phyloP scores from a whole-genome alignment of 2,888 invertebrate genomes.

The Drosophila paucipuncta region DNA sequence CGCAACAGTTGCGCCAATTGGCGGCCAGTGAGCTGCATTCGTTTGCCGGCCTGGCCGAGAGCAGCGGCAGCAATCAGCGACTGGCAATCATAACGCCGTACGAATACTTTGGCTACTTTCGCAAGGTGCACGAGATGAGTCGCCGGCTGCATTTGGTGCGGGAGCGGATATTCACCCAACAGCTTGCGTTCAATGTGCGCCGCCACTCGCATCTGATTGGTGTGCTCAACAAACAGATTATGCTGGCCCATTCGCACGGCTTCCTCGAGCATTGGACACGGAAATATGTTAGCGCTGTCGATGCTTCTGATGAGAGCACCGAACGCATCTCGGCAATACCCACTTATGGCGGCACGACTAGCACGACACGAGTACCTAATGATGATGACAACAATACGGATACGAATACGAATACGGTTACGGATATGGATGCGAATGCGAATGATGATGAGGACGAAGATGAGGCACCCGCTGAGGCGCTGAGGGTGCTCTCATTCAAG shows the following conservation, averaged over 20 bases:
- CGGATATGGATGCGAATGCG: neutral
- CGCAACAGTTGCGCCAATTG: conserved; percentile 48
- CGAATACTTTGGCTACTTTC: conserved; percentile 78
- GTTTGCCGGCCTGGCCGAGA: conserved; percentile 55
- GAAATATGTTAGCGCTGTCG: conserved; percentile 63
- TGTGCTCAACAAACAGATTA: conserved; percentile 64
- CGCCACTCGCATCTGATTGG: conserved; percentile 70
- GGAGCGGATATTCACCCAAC: conserved; percentile 74
- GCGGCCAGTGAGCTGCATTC: conserved; percentile 64
- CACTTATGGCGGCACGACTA: neutral
- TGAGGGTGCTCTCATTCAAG: conserved; percentile 58
- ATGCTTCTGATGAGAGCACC: conserved; percentile 59
- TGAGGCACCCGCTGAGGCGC: conserved; percentile 12
- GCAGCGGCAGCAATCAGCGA: conserved; percentile 45
- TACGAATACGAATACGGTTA: neutral
- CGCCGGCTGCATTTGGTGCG: conserved; percentile 69
- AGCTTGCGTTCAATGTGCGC: conserved; percentile 72
- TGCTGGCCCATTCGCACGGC: conserved; percentile 61
- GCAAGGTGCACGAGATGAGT: conserved; percentile 59
- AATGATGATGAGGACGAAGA: conserved; percentile 2
- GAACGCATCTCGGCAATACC: conserved; percentile 39
- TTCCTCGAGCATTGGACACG: conserved; percentile 69
- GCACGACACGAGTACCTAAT: conserved; percentile 2
- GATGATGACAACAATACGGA: neutral
- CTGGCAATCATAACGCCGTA: conserved; percentile 74